Conservation (phyloP, 2,888 invertebrate genomes). For the Amiota mariae region DNA sequence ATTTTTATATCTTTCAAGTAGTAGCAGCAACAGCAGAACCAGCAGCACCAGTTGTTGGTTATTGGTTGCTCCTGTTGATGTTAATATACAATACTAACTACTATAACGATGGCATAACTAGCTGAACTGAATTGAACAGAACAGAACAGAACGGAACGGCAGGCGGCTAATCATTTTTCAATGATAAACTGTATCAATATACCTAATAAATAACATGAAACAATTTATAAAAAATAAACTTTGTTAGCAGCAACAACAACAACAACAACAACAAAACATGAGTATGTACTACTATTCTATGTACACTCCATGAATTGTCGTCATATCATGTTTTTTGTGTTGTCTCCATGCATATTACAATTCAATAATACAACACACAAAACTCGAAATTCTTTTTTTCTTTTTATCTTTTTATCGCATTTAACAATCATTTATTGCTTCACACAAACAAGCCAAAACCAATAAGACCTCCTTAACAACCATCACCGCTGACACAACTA, state of each 20-base stretch:
- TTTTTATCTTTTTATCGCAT: constrained; percentile 70
- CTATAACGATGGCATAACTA: too few species aligned
- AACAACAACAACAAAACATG: constrained; percentile 45
- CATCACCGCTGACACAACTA: background rate
- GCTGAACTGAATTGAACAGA: constrained; percentile 3
- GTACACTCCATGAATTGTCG: constrained; percentile 36
- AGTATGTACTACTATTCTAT: constrained; percentile 13
- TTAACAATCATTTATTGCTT: constrained; percentile 68
- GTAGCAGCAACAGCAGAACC: constrained; percentile 51
- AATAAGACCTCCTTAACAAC: background rate
- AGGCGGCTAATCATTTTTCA: constrained; percentile 49
- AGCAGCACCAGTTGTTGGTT: background rate
- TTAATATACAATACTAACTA: constrained; percentile 25
- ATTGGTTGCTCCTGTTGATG: constrained; percentile 1
- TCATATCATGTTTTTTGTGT: constrained; percentile 21
- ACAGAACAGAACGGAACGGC: constrained; percentile 26
- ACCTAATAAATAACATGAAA: constrained; percentile 69
- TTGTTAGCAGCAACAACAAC: constrained; percentile 39
- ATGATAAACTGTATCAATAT: constrained; percentile 72
- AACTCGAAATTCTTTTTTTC: constrained; percentile 52
- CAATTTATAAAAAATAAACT: constrained; percentile 44
- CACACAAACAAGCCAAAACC: background rate
- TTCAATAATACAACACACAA: constrained; percentile 50
- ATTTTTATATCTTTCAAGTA: constrained; percentile 72
- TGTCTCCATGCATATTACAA: constrained; percentile 52